Percentiles rank a stretch among this genome's conserved stretches.
These are phyloP conservation scores for Cerceris ruficornis DNA, from an alignment of 2,888 invertebrate genomes.

Conservation along the genomic window DNA sequence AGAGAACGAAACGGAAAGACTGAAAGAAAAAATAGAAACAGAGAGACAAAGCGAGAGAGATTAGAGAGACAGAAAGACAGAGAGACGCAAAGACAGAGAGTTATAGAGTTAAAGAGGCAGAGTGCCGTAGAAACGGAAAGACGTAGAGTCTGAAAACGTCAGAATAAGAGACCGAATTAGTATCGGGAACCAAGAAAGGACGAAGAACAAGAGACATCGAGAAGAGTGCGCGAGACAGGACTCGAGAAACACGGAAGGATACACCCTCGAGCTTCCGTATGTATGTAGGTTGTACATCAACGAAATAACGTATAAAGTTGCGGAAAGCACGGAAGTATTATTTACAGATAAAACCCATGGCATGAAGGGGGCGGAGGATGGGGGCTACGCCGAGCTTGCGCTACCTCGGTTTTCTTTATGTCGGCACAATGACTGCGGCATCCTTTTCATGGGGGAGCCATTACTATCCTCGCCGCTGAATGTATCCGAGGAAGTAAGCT, in stretches of 20 bases:
- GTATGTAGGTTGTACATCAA: conserved; percentile 25
- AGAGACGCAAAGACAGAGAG: too few relatives aligned
- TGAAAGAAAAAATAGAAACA: too few relatives aligned
- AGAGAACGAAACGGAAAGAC: too few relatives aligned
- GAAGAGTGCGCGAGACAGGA: not conserved
- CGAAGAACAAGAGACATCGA: not conserved
- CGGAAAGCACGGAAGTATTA: conserved; percentile 57
- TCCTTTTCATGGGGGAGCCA: conserved; percentile 53
- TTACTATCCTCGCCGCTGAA: conserved; percentile 51
- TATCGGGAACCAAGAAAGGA: not conserved
- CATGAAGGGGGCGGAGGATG: conserved; percentile 11
- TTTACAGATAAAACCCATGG: conserved; percentile 56
- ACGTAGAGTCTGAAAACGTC: too few relatives aligned
- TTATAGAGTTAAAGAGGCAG: too few relatives aligned
- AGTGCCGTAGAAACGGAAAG: too few relatives aligned
- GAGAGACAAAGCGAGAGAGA: too few relatives aligned
- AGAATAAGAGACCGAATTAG: too few relatives aligned
- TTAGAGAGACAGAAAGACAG: too few relatives aligned
- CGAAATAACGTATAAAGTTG: conserved; percentile 56
- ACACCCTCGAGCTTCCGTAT: not conserved
- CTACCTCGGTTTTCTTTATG: conserved; percentile 56
- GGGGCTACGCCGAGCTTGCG: conserved; percentile 24
- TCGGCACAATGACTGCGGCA: conserved; percentile 52
- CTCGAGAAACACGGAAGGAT: conserved; percentile 1
- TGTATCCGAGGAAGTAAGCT: conserved; percentile 38